Base-by-base conservation (phyloP, 2,797 vertebrate species). In the Crenichthys baileyi region DNA sequence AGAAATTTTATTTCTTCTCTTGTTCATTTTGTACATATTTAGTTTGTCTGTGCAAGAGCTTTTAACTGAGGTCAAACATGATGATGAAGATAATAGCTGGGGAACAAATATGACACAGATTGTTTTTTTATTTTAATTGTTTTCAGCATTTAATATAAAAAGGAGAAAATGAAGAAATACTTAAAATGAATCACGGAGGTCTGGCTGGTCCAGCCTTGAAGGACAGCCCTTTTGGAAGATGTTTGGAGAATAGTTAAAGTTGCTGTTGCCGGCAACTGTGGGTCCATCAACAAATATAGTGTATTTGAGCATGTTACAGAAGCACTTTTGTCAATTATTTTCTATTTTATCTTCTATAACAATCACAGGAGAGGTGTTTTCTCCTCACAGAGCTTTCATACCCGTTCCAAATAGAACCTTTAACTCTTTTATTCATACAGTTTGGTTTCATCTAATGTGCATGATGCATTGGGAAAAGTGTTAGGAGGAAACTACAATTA, bases 21-120 rank as follows among this genome's bases (percentile, higher is more conserved):
- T 88, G 41, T 70, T 85, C 80, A 74, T 84, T 80, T 83, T 88
- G 79, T 58, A 72, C 12, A 60, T 11, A 29, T 86, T 83, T 75
- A 9, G 3, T 50, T 50, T 63, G 31, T 31, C 7, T 29, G 58
- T 16, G 58, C 29, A 16, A 31, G 11, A 61, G 6, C n/a, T 31
- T 16, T 61, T 61, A 61, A 61, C 61, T 31, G 29, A 36, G 29
- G 60, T 63, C 18, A 63, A 29, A 31, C 61, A 36, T 36, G 29
- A 63, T 11, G 44, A 46, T 8, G 16, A 63, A 63, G 29, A 36
- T 63, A 29, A 63, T 26, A 36, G 7, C 31, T 36, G 31, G 7
- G 16, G 8, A 63, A 36, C 31, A 6, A 36, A 29, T 18, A 26
- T 7, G 0, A 6, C 26, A 60, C 1, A 31, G 13, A 26, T 11